Evolutionary conservation across 2,797 vertebrate genomes (phyloP), one percentile per base, ranked within the genome.

Genomic region (Uromys caudimaculatus): DNA sequence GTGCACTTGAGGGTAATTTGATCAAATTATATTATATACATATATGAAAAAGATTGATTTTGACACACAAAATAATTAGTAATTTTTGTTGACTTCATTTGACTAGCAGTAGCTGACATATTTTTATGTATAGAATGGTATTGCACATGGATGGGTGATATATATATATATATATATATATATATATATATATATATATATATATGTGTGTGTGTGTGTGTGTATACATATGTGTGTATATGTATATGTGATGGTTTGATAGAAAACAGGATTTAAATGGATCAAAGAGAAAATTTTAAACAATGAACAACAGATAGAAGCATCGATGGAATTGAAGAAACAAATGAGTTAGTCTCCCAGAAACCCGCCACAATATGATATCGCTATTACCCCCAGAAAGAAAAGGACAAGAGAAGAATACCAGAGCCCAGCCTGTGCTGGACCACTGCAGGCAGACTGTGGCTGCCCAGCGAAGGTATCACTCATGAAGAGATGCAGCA

Each of bases 81-180:
- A 50, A 60, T 85, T 67, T 35, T 92, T 56, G 11, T 47, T 86
- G 79, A 23, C 87, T 90, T 90, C 47, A 90, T 92, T 83, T 90
- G 75, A 83, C 77, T 93, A 54, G 3, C 77, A 7, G 7, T 85
- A 35, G 32, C 69, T 92, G 77, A n/a, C n/a, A 64, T 90, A n/a
- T 79, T 93, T 86, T n/a, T 84, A 29, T 88, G 73, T 71, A 64
- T 47, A 56, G 6, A 62, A 69, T 96, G 24, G 44, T 94, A 29
- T 56, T 90, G 7, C 6, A 1, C 88, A 44, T 64, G 6, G 89
- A 58, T 76, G 11, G 17, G 35, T 78, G 29, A n/a, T 79, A 9
- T 6, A 1, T 69, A 0, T 73, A 21, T 77, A 32, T 69, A 2
- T 77, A 10, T 2, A 4, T 89, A 3, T 60, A 1, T 69, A 0